Base-by-base conservation (phyloP, 64 coral and sea anemone species). In the Actinia equina region DNA sequence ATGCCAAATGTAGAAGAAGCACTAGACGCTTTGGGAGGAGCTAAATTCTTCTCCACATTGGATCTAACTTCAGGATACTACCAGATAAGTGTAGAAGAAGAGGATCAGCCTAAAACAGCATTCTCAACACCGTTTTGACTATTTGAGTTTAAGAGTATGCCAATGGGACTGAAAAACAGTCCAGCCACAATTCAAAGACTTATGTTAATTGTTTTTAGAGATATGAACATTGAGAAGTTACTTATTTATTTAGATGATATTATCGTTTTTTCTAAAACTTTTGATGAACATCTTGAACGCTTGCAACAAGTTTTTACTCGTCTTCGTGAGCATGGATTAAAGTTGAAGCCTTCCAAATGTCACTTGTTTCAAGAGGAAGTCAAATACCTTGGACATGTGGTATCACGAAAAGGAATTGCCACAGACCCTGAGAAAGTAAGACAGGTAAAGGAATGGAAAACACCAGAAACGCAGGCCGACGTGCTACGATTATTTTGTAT, bases 241-340 rank as follows among this genome's bases (percentile, higher is more conserved):
- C 52, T 88, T 19, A 55, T 88, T 7, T 88, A 88, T 17, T 16
- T 86, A n/a, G 84, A 86, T 22, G 84, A 91, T 20, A 91, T 91
- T 12, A 61, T 91, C 58, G 89, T 91, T 59, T 91, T 91, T 80
- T n/a, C n/a, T n/a, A n/a, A n/a, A n/a, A n/a, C n/a, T n/a, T n/a
- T n/a, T n/a, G 23, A 53, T 83, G 82, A 55, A 52, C 65, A 46
- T 20, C 76, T 37, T 0, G 86, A 3, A 46, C n/a, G n/a, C 76
- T 15, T 87, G 30, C 30, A 37, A 1, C 43, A 82, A 70, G 88
- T 89, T 27, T 44, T 89, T 53, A 12, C 71, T 57, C 43, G 88
- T 44, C 51, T 89, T 25, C 45, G 81, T 20, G 62, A 89, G 8
- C 67, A 26, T 87, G 90, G 90, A 17, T 69, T 82, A 19, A 83